Percentiles rank a stretch among this genome's conserved stretches.
Evolutionary conservation across 2,113 vertebrate species (phyloP).

Genomic region (Gorilla gorilla): DNA sequence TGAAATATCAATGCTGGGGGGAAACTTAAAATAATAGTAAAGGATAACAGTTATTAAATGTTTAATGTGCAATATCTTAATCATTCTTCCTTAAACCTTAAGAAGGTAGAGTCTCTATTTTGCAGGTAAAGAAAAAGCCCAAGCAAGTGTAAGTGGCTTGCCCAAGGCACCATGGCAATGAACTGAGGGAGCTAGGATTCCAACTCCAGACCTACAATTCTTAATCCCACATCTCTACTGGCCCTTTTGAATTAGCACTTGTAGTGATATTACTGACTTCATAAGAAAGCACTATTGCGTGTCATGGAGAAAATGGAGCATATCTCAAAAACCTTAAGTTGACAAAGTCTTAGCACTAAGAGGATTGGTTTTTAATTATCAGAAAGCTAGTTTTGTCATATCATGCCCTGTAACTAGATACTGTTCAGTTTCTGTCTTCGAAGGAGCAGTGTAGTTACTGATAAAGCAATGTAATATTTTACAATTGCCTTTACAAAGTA

Average conservation of each 20-base stretch:
- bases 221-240: neutral
- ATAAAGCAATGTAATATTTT: neutral
- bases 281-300: neutral
- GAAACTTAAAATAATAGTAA: neutral
- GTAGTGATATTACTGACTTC: neutral
- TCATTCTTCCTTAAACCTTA: neutral
- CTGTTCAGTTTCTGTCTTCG: neutral
- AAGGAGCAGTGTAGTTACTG: neutral
- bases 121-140: neutral
- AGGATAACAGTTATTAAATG: neutral
- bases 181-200: neutral
- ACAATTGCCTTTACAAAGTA: neutral
- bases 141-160: neutral
- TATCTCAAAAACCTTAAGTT: neutral
- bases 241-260: neutral
- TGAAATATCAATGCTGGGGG: neutral
- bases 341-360: neutral
- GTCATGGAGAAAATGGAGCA: neutral
- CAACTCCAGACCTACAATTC: neutral
- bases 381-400: neutral
- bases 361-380: neutral
- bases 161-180: too few species aligned
- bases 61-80: neutral
- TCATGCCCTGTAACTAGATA: neutral
- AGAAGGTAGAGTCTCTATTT: neutral